These are phyloP conservation scores for Pseudochirops cupreus DNA, from an alignment of 2,797 vertebrate species.

Conservation along the genomic window DNA sequence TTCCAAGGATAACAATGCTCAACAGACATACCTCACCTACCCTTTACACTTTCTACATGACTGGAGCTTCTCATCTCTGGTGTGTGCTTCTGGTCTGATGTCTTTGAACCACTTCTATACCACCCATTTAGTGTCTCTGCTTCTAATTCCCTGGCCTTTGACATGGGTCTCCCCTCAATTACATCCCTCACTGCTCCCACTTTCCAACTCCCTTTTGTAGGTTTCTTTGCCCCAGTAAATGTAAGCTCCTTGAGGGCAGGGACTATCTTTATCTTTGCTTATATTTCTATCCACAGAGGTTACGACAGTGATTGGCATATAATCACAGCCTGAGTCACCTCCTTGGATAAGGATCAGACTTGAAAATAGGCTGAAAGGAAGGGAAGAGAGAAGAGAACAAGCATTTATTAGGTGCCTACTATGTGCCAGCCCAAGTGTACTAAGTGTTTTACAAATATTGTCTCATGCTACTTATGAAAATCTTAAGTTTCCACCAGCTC, in stretches of 20 bases:
- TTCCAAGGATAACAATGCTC: background rate
- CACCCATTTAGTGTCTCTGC: background rate
- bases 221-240: background rate
- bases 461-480: background rate
- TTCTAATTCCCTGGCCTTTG: background rate
- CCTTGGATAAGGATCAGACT: background rate
- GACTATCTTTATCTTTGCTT: background rate
- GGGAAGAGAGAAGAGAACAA: background rate
- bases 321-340: background rate
- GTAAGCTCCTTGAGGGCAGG: background rate
- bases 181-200: background rate
- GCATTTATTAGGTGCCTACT: background rate
- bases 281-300: background rate
- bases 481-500: background rate
- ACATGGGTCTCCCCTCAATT: no score
- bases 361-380: background rate
- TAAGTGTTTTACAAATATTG: background rate
- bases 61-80: background rate
- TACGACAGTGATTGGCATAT: background rate
- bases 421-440: background rate
- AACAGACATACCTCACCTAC: rapidly evolving
- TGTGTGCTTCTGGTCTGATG: background rate
- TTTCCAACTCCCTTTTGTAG: background rate
- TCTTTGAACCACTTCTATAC: background rate
- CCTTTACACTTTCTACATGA: background rate